Evolutionary conservation across 2,888 invertebrate genomes (phyloP), one percentile per base, ranked within the genome.

Genomic region (Eudemis profundana): DNA sequence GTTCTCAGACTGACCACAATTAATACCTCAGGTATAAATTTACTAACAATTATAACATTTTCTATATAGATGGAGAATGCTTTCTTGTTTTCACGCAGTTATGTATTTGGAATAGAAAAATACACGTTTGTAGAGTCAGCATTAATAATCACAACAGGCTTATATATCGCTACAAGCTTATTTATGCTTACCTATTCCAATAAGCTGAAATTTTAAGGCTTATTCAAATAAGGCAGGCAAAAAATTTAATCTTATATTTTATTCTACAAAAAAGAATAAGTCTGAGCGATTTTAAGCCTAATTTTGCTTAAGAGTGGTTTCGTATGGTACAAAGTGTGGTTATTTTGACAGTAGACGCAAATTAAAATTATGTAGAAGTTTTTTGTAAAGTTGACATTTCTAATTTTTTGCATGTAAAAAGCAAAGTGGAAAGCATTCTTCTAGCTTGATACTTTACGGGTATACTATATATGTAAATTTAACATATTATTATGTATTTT

Each of bases 1-100:
- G 93, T 93, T 77, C 87, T 93, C 81, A 90, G 93, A 87, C 85
- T 93, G 89, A 93, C 93, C 68, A 91, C 93, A 78, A 92, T 93
- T 77, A 92, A 93, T 86, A 89, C 83, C 75, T 86, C 93, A 93
- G 93, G 93, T 93, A 90, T 81, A 82, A 75, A 75, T 78, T 76
- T 74, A 82, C 77, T 82, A 84, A 85, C 81, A 81, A 73, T 61
- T 63, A 62, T 71, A 70, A 72, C 68, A 72, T 71, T 71, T 70
- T 73, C 72, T 76, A 69, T 74, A 77, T 88, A 84, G 86, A 83
- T 85, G 87, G 83, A 86, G 89, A 89, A 90, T 91, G 90, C 90
- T 91, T 91, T 91, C 89, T 85, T 85, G 77, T 82, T 73, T 81
- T 82, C 69, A 82, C 79, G 82, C 70, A 81, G 67, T 78, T 82